Conservation (phyloP, 2,888 invertebrate species). For the Cosmorhoe ocellata region DNA sequence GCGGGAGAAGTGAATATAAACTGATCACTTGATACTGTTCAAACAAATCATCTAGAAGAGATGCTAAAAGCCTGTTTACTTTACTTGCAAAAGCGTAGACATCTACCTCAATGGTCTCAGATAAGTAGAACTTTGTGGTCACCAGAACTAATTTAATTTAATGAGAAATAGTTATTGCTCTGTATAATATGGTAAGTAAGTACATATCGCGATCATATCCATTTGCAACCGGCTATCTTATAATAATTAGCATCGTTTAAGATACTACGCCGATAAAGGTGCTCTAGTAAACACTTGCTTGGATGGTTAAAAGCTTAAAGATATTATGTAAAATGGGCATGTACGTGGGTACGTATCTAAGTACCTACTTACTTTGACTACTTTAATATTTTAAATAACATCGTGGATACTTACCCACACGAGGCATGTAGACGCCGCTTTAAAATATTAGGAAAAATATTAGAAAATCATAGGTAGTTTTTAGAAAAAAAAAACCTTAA, state of each 20-base stretch:
- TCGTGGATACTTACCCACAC: no score
- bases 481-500: no score
- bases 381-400: no score
- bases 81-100: background rate
- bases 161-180: slow-evolving; percentile 39
- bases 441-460: no score
- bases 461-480: no score
- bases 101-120: background rate
- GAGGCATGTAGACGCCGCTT: no score
- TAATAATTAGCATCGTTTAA: slow-evolving; percentile 46
- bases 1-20: no score
- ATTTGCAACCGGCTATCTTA: slow-evolving; percentile 35
- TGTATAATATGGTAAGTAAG: slow-evolving; percentile 19
- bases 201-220: slow-evolving; percentile 34
- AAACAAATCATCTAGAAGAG: no score
- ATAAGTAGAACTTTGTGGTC: background rate
- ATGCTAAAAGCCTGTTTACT: no score
- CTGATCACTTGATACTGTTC: no score
- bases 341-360: no score
- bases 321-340: background rate
- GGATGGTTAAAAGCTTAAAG: slow-evolving; percentile 11
- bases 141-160: slow-evolving; percentile 33
- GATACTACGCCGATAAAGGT: slow-evolving; percentile 44
- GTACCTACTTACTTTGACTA: no score
- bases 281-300: slow-evolving; percentile 24